Conservation (phyloP, 2,113 vertebrate genomes). For the Pleuronectes platessa region DNA sequence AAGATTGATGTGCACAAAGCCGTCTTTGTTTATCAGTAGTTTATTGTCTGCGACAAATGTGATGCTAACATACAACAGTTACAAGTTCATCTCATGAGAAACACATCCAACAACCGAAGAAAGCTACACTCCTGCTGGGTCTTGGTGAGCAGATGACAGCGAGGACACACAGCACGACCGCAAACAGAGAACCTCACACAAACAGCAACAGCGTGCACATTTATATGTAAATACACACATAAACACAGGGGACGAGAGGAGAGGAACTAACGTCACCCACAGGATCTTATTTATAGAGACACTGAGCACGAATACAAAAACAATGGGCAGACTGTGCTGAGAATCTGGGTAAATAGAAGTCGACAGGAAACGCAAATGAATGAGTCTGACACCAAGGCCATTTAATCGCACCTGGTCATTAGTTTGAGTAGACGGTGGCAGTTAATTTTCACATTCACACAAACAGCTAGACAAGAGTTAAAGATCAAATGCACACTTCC, state of each 20-base stretch:
- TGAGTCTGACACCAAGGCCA: constrained; percentile 44
- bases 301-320: constrained; percentile 62
- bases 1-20: constrained; percentile 36
- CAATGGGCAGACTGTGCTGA: constrained; percentile 54
- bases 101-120: constrained; percentile 2
- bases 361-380: constrained; percentile 68
- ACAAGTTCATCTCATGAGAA: constrained; percentile 19
- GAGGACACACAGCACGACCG: constrained; percentile 1
- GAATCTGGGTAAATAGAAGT: constrained; percentile 46
- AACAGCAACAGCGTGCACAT: constrained; percentile 39
- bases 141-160: constrained; percentile 12
- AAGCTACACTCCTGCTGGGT: background rate
- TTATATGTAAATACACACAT: constrained; percentile 67
- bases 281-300: constrained; percentile 76
- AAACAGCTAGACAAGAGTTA: background rate
- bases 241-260: constrained; percentile 59
- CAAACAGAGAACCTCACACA: constrained; percentile 26
- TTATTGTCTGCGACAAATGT: constrained; percentile 30
- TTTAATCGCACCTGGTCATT: constrained; percentile 56
- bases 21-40: constrained; percentile 38
- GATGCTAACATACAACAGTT: constrained; percentile 23
- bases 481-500: background rate
- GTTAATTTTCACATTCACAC: constrained; percentile 16
- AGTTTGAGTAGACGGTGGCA: constrained; percentile 35
- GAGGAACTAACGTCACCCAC: constrained; percentile 71